These are phyloP conservation scores for Onychomys arenicola DNA, from an alignment of 2,797 vertebrate species.

Conservation along the genomic window DNA sequence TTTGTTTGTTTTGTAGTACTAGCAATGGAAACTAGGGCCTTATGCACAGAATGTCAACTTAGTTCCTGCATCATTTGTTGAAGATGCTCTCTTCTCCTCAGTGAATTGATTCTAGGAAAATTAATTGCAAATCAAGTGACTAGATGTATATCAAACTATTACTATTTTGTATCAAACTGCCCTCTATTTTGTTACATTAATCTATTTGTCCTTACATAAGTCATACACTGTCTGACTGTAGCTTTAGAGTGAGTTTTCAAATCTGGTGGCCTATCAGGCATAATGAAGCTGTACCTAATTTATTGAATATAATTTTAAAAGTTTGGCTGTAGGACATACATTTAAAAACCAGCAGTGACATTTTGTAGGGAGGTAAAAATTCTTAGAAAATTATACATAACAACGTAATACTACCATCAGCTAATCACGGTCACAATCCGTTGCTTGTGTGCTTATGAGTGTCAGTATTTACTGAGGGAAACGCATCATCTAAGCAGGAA, in stretches of 20 bases:
- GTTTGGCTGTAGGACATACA: neutral
- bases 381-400: constrained; percentile 27
- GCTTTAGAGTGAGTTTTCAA: constrained; percentile 14
- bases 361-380: constrained; percentile 11
- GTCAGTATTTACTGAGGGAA: constrained; percentile 46
- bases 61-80: neutral
- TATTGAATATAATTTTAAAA: constrained; percentile 56
- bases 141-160: neutral
- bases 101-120: neutral
- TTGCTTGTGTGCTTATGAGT: neutral
- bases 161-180: neutral
- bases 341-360: neutral
- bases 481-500: neutral
- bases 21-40: neutral
- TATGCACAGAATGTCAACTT: neutral
- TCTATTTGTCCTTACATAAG: neutral
- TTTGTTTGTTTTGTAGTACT: neutral
- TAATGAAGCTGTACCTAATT: neutral
- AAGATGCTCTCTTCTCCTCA: constrained; percentile 29
- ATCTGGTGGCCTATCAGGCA: neutral
- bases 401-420: neutral
- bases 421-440: neutral
- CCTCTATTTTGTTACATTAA: neutral
- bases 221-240: neutral
- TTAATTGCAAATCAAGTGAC: constrained; percentile 27